Base-by-base conservation (phyloP, 2,797 vertebrate species). In the Crocidura indochinensis region DNA sequence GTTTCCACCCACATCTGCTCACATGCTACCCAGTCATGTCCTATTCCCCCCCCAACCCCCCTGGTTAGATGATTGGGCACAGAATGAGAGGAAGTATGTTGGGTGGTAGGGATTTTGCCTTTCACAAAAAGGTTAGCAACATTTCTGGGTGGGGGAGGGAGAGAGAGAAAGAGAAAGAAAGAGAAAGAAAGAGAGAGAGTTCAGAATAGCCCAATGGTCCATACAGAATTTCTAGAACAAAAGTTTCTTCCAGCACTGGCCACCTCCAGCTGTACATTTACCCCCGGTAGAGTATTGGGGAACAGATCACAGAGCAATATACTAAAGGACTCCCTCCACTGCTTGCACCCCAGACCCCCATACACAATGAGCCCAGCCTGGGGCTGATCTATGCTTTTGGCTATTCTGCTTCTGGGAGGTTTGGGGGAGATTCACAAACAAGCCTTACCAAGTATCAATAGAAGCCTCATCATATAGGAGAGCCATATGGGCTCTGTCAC, bases 401-500 rank as follows among this genome's bases (percentile, higher is more conserved):
- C 91, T 92, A 73, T 93, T 96, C 95, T 79, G 88, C 86, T 68
- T 91, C 92, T 94, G 91, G 67, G 62, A 93, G 92, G 95, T 96
- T 79, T 92, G 77, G 47, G 69, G 65, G 84, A 96, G 93, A 94
- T 95, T 91, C 75, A 93, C 93, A 91, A 93, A 93, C 93, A 91
- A 93, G 93, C 96, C 93, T 44, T 26, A 85, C 88, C 87, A 94
- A 20, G 82, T 94, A 86, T 88, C 88, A 87, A 47, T 64, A 83
- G 74, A 97, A 72, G 88, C 85, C 96, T 92, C 92, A 85, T 38
- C 49, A 73, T 78, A 47, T 29, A 96, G 88, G 73, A 92, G 82
- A 95, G 90, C 94, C 96, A 97, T 60, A 22, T 96, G 97, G 94
- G 93, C 96, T 96, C 27, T 38, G 46, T 88, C 96, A 96, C 97